Evolutionary conservation across 1,140 invertebrate species (phyloP).

Genomic region (Mya arenaria): DNA sequence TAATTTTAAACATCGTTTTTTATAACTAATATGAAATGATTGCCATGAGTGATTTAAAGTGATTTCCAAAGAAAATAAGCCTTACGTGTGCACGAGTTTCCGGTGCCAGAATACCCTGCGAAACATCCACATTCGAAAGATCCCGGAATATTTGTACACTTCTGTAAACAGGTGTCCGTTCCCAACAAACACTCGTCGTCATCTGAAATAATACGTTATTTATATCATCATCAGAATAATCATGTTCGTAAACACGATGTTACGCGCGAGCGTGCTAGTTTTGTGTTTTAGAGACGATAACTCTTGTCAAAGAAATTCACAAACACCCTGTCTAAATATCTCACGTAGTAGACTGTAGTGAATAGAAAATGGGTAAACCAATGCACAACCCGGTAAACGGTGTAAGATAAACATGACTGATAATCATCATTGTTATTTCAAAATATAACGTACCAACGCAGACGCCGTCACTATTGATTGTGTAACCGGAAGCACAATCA

Average conservation of each 20-base stretch:
- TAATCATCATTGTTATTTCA: not conserved
- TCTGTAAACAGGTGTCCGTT: slow-evolving; percentile 7
- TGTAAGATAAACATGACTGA: too few relatives aligned
- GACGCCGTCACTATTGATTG: slow-evolving; percentile 5
- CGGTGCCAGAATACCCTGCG: slow-evolving; percentile 21
- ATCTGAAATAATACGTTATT: slow-evolving; percentile 4
- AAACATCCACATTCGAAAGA: slow-evolving; percentile 29
- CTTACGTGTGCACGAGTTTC: slow-evolving; percentile 23
- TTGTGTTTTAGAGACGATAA: not conserved
- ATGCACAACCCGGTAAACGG: not conserved
- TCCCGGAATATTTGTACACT: slow-evolving; percentile 33
- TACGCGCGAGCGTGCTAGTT: not conserved
- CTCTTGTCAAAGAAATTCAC: not conserved
- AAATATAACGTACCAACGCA: slow-evolving; percentile 18
- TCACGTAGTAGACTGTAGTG: not conserved
- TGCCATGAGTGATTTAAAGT: not conserved
- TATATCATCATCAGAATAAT: too few relatives aligned
- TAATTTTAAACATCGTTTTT: not conserved
- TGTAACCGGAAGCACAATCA: slow-evolving; percentile 22
- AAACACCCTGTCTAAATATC: too few relatives aligned
- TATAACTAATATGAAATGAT: not conserved
- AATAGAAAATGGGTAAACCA: too few relatives aligned
- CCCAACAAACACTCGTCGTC: slow-evolving; percentile 33
- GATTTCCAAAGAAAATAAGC: not conserved
- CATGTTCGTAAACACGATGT: not conserved